Conservation (phyloP, 2,888 invertebrate genomes). For the Drosophila paranaensis region DNA sequence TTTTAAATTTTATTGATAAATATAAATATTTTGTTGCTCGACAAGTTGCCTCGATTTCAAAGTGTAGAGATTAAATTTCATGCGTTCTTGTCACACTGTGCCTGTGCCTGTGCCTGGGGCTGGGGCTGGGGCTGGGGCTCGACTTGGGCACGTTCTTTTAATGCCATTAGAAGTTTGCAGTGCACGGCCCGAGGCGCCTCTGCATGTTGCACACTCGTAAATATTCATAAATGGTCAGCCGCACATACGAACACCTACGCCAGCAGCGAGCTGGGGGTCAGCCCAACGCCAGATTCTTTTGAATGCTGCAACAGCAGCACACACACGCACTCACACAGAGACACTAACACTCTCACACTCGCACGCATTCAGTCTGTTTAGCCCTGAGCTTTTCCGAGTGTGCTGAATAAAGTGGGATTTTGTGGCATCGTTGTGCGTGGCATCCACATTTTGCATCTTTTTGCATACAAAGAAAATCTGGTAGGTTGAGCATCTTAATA, state of each 20-base stretch:
- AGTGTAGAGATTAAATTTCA: background rate
- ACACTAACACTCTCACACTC: background rate
- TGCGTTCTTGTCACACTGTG: slow-evolving; percentile 14
- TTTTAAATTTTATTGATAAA: background rate
- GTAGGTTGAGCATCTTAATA: background rate
- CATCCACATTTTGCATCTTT: background rate
- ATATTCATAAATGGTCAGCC: slow-evolving; percentile 41
- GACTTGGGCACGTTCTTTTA: slow-evolving; percentile 22
- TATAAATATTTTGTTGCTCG: background rate
- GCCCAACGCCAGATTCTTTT: slow-evolving; percentile 12
- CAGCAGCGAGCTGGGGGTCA: slow-evolving; percentile 3
- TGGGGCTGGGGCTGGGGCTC: background rate
- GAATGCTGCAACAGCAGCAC: background rate
- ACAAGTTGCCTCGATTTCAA: slow-evolving; percentile 17
- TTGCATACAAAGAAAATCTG: slow-evolving; percentile 7
- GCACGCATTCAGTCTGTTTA: background rate
- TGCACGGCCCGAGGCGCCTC: slow-evolving; percentile 15
- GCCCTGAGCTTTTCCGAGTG: slow-evolving; percentile 9
- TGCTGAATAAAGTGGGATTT: slow-evolving; percentile 5
- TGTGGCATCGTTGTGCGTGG: slow-evolving; percentile 3
- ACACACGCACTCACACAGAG: background rate
- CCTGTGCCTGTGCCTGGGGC: background rate
- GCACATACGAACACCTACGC: slow-evolving; percentile 1
- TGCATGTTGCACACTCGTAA: slow-evolving; percentile 27
- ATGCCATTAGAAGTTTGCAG: slow-evolving; percentile 26